Base-by-base conservation (phyloP, 2,888 invertebrate species). In the Cynaeus angustus region DNA sequence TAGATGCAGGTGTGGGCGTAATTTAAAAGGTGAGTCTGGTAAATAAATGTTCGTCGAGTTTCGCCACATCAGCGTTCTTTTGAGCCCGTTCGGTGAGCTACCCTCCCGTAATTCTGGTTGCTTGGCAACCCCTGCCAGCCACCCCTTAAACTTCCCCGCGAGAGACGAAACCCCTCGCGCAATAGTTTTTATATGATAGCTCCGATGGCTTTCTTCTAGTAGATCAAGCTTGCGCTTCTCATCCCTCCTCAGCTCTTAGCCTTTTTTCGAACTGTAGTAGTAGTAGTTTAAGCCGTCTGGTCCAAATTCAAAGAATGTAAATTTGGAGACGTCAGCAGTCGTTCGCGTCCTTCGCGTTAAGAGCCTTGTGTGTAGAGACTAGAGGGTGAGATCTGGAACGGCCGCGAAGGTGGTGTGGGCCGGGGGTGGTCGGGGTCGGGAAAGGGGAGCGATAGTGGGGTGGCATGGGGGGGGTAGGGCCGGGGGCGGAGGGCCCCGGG, bases 401-500 rank as follows among this genome's bases (percentile, higher is more conserved):
- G 62, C 70, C 70, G 70, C 70, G 70, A 68, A 71, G 76, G 74
- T 72, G 74, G 75, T 73, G 76, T 74, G 76, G 74, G 74, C 71
- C 75, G 75, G 77, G 73, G 72, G 72, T 76, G 71, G 75, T 68
- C 69, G 76, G 72, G 73, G 75, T 72, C 64, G 75, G 74, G 74
- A 75, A 75, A 79, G 73, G 79, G 80, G 83, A 80, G 78, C 83
- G 83, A 82, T 79, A 84, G 84, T 83, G 84, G 85, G 83, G 83
- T 80, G 79, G 80, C 75, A 82, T 85, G 84, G 86, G 83, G 82
- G 81, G 81, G 83, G 82, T 75, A 75, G 80, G 81, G 82, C 74
- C 78, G 81, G 79, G 80, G 80, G 81, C 79, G 79, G 80, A 83
- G 80, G 80, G 83, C 84, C 82, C 84, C 84, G 83, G 85, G 85